Evolutionary conservation across 2,113 vertebrate genomes (phyloP).

Genomic region (Nothocercus julius): DNA sequence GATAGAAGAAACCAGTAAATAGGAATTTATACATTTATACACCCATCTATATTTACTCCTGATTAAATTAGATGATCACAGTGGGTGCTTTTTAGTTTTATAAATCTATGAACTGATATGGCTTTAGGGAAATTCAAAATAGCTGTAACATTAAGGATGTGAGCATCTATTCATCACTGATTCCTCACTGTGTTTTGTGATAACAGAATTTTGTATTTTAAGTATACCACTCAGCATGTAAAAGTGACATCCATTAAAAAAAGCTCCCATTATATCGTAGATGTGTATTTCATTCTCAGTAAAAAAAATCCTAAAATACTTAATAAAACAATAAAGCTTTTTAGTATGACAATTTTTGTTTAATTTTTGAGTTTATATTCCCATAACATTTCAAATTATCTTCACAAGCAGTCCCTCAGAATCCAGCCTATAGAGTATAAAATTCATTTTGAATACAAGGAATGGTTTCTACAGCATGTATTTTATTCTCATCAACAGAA

Average conservation of each 20-base stretch:
- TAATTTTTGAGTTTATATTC: background rate
- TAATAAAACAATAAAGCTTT: background rate
- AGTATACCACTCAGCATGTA: background rate
- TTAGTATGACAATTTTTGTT: background rate
- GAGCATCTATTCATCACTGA: background rate
- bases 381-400: background rate
- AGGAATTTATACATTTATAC: background rate
- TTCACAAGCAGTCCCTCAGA: background rate
- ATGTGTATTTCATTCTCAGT: background rate
- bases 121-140: background rate
- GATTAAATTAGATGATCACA: background rate
- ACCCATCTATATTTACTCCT: background rate
- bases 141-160: background rate
- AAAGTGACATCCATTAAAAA: background rate
- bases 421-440: background rate
- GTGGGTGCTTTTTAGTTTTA: background rate
- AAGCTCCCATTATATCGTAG: background rate
- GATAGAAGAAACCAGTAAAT: background rate
- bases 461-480: background rate
- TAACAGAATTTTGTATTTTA: background rate
- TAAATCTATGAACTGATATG: background rate
- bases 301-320: background rate
- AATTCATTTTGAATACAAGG: background rate
- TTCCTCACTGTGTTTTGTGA: background rate
- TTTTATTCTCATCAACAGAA: background rate